Conservation (phyloP, 1,140 invertebrate genomes). For the Stenopsyche tienmushanensis region DNA sequence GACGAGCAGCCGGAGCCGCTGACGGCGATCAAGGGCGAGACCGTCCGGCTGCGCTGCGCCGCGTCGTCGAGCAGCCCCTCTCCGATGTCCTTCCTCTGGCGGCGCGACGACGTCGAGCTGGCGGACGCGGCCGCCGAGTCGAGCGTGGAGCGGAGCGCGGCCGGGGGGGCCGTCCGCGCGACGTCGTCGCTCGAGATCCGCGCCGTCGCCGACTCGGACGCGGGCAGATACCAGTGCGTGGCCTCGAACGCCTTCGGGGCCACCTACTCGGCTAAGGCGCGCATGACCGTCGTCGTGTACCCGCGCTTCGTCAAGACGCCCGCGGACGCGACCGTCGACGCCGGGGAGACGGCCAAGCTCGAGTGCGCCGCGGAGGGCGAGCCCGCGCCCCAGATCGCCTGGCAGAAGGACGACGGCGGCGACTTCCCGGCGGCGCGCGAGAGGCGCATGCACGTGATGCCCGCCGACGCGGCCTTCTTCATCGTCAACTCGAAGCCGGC, state of each 20-base stretch:
- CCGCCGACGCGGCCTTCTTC: constrained; percentile 87
- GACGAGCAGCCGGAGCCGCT: constrained; percentile 77
- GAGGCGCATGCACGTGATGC: constrained; percentile 89
- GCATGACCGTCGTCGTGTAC: constrained; percentile 83
- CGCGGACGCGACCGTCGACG: constrained; percentile 77
- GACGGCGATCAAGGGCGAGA: constrained; percentile 81
- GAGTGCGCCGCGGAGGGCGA: constrained; percentile 90
- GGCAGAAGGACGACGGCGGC: constrained; percentile 93
- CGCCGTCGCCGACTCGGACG: constrained; percentile 73
- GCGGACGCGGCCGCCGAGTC: constrained; percentile 52
- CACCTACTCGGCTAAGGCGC: constrained; percentile 83
- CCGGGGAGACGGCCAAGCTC: constrained; percentile 82
- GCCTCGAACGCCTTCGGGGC: constrained; percentile 88
- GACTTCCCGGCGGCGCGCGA: constrained; percentile 94
- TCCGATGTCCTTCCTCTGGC: constrained; percentile 81
- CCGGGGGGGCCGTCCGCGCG: constrained; percentile 58
- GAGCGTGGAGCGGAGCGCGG: constrained; percentile 44
- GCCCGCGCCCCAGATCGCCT: constrained; percentile 84
- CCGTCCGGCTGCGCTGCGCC: constrained; percentile 77
- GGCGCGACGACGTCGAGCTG: constrained; percentile 81
- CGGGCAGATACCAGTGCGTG: constrained; percentile 91
- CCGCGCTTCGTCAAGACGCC: constrained; percentile 86
- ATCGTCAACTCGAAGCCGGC: constrained; percentile 85
- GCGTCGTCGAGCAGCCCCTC: constrained; percentile 60
- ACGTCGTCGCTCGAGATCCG: constrained; percentile 70